Conservation (phyloP, 2,888 invertebrate species). For the Holacanthella duospinosa region DNA sequence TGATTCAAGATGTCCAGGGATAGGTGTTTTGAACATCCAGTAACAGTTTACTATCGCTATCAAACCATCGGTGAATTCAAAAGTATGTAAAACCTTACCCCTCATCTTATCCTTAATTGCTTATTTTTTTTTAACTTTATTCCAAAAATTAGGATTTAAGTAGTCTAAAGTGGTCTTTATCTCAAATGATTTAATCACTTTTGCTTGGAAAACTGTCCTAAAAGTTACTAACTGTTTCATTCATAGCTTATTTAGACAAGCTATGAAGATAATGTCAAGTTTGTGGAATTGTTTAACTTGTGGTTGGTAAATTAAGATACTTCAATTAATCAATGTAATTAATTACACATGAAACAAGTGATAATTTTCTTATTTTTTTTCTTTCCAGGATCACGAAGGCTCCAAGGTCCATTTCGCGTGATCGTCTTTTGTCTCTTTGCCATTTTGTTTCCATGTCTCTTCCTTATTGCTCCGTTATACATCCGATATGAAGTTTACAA, state of each 20-base stretch:
- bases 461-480: constrained; percentile 67
- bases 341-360: too few species aligned
- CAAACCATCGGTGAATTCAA: neutral
- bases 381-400: constrained; percentile 43
- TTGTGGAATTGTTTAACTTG: neutral
- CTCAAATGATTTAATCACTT: too few species aligned
- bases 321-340: too few species aligned
- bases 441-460: constrained; percentile 59
- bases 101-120: neutral
- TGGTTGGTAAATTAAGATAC: too few species aligned
- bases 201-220: too few species aligned
- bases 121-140: neutral
- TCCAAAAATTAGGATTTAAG: neutral
- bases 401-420: constrained; percentile 66
- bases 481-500: constrained; percentile 64
- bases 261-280: too few species aligned
- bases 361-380: too few species aligned
- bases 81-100: neutral
- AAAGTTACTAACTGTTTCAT: too few species aligned
- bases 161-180: too few species aligned
- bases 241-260: too few species aligned
- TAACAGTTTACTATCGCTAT: neutral
- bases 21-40: neutral
- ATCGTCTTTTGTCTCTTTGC: constrained; percentile 65
- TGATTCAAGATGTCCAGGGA: too few species aligned